A percentile compares a stretch with the other conserved stretches of the same genome.
These are phyloP conservation scores for Cervus canadensis DNA, from an alignment of 2,113 vertebrate species.

Conservation along the genomic window DNA sequence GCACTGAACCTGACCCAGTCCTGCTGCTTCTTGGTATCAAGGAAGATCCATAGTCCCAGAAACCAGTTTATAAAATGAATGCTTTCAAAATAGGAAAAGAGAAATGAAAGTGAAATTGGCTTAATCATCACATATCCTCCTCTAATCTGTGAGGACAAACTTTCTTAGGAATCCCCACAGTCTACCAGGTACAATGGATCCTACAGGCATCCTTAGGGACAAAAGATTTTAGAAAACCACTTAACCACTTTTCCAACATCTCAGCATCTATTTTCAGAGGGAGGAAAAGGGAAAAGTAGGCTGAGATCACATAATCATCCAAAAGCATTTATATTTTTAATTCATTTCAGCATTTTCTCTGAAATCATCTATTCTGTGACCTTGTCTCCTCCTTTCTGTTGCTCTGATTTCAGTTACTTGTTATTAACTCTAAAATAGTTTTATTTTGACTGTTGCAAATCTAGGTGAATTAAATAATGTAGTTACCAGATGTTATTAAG, in stretches of 20 bases:
- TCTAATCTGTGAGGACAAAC: neutral
- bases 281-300: neutral
- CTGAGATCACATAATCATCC: neutral
- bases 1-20: rapidly evolving
- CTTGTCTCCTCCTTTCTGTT: neutral
- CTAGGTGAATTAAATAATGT: neutral
- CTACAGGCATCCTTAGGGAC: neutral
- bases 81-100: neutral
- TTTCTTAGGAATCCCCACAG: neutral
- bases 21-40: neutral
- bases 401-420: neutral
- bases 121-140: neutral
- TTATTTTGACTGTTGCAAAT: neutral
- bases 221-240: neutral
- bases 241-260: neutral
- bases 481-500: neutral
- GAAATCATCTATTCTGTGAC: neutral
- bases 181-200: neutral
- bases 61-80: neutral
- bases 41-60: neutral
- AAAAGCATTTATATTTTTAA: neutral
- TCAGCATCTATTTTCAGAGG: neutral
- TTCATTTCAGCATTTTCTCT: neutral
- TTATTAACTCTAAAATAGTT: neutral
- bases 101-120: neutral